phyloP scores from a whole-genome alignment of 2,113 vertebrate genomes.

The Barbus barbus region DNA sequence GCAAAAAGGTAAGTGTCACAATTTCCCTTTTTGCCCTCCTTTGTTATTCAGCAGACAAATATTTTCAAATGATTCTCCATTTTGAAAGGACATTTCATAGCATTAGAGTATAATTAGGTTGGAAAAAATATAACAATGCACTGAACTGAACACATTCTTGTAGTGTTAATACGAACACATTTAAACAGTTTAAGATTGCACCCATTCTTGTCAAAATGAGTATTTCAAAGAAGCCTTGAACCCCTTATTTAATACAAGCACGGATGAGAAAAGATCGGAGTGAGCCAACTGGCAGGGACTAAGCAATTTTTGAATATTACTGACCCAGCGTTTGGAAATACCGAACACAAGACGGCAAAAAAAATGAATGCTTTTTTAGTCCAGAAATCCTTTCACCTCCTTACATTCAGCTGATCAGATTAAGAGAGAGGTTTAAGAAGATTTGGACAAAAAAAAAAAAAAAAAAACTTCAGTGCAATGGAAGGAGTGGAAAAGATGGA shows the following conservation, averaged over 20 bases:
- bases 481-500: conserved; percentile 83
- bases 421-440: conserved; percentile 99
- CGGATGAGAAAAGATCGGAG: conserved; percentile 44
- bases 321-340: conserved; percentile 97
- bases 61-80: conserved; percentile 14
- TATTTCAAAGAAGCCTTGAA: conserved; percentile 39
- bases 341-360: conserved; percentile 93
- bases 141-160: conserved; percentile 24
- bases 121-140: conserved; percentile 10
- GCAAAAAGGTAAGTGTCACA: conserved; percentile 18
- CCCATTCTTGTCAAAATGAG: conserved; percentile 39
- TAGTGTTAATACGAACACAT: conserved; percentile 13
- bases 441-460: conserved; percentile 91
- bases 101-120: conserved; percentile 43
- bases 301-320: conserved; percentile 97
- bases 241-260: conserved; percentile 36
- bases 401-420: conserved; percentile 99
- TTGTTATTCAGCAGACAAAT: neutral
- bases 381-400: conserved; percentile 98
- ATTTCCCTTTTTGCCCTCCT: neutral
- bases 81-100: too few relatives aligned
- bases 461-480: too few relatives aligned
- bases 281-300: conserved; percentile 54
- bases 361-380: conserved; percentile 95
- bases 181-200: conserved; percentile 12